Evolutionary conservation across 2,113 vertebrate genomes (phyloP).

Genomic region (Emberiza fucata): DNA sequence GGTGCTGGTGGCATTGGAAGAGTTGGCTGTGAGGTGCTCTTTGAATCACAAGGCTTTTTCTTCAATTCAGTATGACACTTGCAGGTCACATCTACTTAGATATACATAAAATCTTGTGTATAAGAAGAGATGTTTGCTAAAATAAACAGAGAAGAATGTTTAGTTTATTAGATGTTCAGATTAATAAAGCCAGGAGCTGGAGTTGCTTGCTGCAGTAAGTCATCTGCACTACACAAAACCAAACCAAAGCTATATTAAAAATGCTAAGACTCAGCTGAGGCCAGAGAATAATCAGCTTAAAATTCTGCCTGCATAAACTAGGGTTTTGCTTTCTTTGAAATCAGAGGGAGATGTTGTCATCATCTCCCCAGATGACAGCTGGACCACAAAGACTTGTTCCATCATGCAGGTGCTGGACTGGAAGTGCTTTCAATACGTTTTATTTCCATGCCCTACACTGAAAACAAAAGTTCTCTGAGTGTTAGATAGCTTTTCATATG

Average conservation of each 20-base stretch:
- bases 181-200: conserved; percentile 6
- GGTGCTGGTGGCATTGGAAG: background rate
- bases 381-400: background rate
- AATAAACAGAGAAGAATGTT: background rate
- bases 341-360: background rate
- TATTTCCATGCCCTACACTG: background rate
- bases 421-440: background rate
- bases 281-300: conserved; percentile 33
- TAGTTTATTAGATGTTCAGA: background rate
- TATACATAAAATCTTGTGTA: background rate
- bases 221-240: background rate
- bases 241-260: background rate
- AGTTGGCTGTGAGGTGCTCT: background rate
- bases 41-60: background rate
- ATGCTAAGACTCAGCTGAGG: background rate
- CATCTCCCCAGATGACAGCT: background rate
- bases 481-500: background rate
- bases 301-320: background rate
- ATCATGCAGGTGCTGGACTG: background rate
- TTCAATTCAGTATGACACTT: background rate
- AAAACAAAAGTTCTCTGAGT: background rate
- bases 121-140: background rate
- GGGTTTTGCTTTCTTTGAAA: background rate
- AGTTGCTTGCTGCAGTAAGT: background rate
- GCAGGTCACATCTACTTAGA: background rate